A percentile compares a stretch with the other conserved stretches of the same genome.
Conservation (phyloP, 2,113 vertebrate species). For the Caranx melampygus region DNA sequence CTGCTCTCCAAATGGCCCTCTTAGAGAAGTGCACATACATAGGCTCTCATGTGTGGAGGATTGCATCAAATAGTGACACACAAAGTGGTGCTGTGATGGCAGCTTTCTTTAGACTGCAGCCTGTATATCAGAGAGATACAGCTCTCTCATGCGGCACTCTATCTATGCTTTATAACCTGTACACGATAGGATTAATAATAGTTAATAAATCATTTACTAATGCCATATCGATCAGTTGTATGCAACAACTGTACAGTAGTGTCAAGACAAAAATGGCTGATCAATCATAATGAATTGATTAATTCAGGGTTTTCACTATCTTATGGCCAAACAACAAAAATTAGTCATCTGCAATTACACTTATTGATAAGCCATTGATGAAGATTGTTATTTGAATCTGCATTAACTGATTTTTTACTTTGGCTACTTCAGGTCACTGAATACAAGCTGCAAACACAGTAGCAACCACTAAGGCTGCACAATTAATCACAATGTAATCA, state of each 20-base stretch:
- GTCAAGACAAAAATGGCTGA: neutral
- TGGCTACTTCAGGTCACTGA: no score
- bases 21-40: slow-evolving; percentile 59
- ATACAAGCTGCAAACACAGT: neutral
- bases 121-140: neutral
- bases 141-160: neutral
- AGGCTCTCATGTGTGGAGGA: slow-evolving; percentile 59
- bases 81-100: slow-evolving; percentile 21
- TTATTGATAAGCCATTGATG: no score
- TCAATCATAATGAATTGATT: neutral
- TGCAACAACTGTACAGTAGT: neutral
- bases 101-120: slow-evolving; percentile 36
- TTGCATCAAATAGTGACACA: slow-evolving; percentile 63
- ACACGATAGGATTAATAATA: neutral
- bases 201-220: neutral
- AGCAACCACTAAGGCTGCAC: neutral
- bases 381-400: no score
- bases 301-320: no score
- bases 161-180: slow-evolving; percentile 2
- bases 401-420: no score
- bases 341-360: no score
- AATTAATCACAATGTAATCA: no score
- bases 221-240: neutral
- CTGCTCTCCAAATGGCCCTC: slow-evolving; percentile 75
- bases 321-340: no score